These are phyloP conservation scores for Lasiurus cinereus DNA, from an alignment of 2,113 vertebrate species.

Conservation along the genomic window DNA sequence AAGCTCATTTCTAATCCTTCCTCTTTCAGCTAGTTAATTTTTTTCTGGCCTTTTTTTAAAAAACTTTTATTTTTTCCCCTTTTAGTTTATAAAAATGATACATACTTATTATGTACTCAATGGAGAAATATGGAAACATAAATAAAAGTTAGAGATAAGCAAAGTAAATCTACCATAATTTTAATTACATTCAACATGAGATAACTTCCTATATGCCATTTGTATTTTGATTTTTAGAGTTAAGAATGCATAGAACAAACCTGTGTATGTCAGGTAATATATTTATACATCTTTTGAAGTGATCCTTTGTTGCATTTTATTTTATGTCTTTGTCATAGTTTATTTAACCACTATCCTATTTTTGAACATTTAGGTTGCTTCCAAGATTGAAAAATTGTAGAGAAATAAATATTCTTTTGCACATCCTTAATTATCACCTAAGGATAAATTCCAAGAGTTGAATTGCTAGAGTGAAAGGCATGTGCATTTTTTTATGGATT, in stretches of 20 bases:
- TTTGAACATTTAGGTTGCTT: constrained; percentile 50
- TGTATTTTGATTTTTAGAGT: constrained; percentile 17
- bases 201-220: neutral
- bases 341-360: constrained; percentile 41
- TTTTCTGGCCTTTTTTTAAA: neutral
- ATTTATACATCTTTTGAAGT: constrained; percentile 27
- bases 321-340: constrained; percentile 3
- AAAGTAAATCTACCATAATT: neutral
- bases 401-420: constrained; percentile 68
- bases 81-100: neutral
- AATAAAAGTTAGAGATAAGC: neutral
- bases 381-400: constrained; percentile 56
- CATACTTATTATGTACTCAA: neutral
- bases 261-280: neutral
- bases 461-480: constrained; percentile 33
- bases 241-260: neutral
- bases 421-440: constrained; percentile 70
- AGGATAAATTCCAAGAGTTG: constrained; percentile 71
- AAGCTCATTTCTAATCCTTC: constrained; percentile 32
- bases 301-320: constrained; percentile 37
- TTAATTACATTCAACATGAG: neutral
- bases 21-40: constrained; percentile 52
- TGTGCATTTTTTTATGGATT: constrained; percentile 70
- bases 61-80: neutral
- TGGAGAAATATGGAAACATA: neutral